These are phyloP conservation scores for Drosophila pallidifrons DNA, from an alignment of 1,140 invertebrate genomes.

Conservation along the genomic window DNA sequence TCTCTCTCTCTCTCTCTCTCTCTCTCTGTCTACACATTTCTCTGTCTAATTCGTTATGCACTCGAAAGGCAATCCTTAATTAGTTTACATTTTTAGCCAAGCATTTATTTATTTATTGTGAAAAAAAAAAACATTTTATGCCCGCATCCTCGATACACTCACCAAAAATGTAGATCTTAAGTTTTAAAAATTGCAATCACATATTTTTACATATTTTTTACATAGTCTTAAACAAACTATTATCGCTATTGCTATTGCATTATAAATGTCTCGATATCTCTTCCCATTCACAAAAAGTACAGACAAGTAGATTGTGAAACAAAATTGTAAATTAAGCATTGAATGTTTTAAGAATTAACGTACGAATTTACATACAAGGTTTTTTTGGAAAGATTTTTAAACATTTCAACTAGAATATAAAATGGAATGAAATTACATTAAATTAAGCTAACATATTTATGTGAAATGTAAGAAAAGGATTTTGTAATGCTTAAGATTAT, in stretches of 20 bases:
- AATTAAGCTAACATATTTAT: constrained; percentile 42
- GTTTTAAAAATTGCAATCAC: constrained; percentile 15
- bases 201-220: constrained; percentile 30
- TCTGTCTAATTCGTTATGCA: constrained; percentile 21
- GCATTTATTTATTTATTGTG: constrained; percentile 47
- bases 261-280: constrained; percentile 5
- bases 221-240: constrained; percentile 11
- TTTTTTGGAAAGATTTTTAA: constrained; percentile 37
- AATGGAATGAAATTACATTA: constrained; percentile 5
- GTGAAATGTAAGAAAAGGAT: background rate
- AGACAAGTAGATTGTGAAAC: constrained; percentile 22
- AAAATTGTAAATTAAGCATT: constrained; percentile 32
- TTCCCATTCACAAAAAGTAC: constrained; percentile 13
- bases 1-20: background rate
- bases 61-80: constrained; percentile 31
- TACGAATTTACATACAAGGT: constrained; percentile 47
- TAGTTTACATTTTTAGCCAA: constrained; percentile 39
- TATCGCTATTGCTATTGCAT: constrained; percentile 12
- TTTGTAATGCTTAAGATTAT: no score
- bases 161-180: constrained; percentile 45
- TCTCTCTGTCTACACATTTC: background rate
- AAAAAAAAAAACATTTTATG: constrained; percentile 22
- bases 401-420: constrained; percentile 10
- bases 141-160: constrained; percentile 33
- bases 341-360: constrained; percentile 43